Evolutionary conservation across 2,797 vertebrate genomes (phyloP).

Genomic region (Pseudomugil gertrudae): DNA sequence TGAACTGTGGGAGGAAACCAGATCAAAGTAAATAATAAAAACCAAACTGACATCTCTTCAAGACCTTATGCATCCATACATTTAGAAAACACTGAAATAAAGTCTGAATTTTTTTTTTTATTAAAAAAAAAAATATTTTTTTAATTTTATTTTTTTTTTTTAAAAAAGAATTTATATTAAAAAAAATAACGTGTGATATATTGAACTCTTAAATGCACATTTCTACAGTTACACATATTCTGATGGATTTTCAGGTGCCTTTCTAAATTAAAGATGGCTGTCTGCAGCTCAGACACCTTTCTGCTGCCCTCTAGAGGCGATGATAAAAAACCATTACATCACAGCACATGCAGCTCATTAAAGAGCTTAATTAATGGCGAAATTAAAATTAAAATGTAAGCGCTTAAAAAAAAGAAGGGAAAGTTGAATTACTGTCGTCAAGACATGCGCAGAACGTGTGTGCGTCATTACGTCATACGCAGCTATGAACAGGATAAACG

Average conservation of each 20-base stretch:
- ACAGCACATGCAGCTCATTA: slow-evolving; percentile 16
- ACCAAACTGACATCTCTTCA: neutral
- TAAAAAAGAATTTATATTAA: no score
- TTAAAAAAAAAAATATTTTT: no score
- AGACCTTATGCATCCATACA: neutral
- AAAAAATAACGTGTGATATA: no score
- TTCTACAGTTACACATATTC: neutral
- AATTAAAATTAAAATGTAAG: neutral
- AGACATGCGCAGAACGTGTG: neutral
- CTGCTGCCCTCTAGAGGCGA: slow-evolving; percentile 43
- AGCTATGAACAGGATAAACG: neutral
- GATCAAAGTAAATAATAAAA: neutral
- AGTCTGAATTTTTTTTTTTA: no score
- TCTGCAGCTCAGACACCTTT: neutral
- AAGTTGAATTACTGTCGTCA: no score
- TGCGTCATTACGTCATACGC: neutral
- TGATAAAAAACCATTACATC: slow-evolving; percentile 24
- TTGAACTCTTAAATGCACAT: neutral
- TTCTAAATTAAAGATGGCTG: neutral
- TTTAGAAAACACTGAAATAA: neutral
- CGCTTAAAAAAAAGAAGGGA: neutral
- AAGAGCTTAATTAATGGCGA: neutral
- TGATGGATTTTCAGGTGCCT: neutral
- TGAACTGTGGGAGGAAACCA: neutral
- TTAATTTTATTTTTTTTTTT: no score